These are phyloP conservation scores for Podabrus alpinus DNA, from an alignment of 2,888 invertebrate genomes.

Conservation along the genomic window DNA sequence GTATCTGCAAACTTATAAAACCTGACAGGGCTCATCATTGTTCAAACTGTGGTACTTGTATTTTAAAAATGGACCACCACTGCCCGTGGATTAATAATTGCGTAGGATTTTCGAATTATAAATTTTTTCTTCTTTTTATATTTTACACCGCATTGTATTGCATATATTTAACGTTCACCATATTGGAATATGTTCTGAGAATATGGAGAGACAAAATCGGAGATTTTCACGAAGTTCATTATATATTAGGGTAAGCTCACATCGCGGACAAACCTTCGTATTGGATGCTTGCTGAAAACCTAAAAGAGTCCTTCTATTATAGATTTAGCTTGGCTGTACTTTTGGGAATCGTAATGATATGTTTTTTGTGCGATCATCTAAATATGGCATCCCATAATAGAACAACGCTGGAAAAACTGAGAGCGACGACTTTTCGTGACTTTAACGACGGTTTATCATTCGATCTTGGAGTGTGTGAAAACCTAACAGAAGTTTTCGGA, in stretches of 20 bases:
- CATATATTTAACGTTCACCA: slow-evolving; percentile 79
- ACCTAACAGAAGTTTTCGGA: slow-evolving; percentile 93
- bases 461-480: slow-evolving; percentile 81
- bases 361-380: slow-evolving; percentile 90
- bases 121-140: slow-evolving; percentile 93
- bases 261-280: neutral
- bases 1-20: slow-evolving; percentile 87
- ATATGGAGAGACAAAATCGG: slow-evolving; percentile 81
- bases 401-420: slow-evolving; percentile 91
- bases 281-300: neutral
- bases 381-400: slow-evolving; percentile 86
- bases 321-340: slow-evolving; percentile 91
- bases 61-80: slow-evolving; percentile 96
- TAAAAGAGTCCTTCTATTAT: slow-evolving; percentile 64
- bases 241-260: slow-evolving; percentile 49
- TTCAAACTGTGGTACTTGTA: slow-evolving; percentile 89
- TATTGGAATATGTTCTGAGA: slow-evolving; percentile 78
- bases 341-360: slow-evolving; percentile 90
- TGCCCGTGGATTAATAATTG: slow-evolving; percentile 98
- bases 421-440: slow-evolving; percentile 82
- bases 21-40: slow-evolving; percentile 96
- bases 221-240: slow-evolving; percentile 80
- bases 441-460: slow-evolving; percentile 86
- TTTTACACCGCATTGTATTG: slow-evolving; percentile 88
- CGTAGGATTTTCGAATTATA: slow-evolving; percentile 93